Base-by-base conservation (phyloP, 1,140 invertebrate species). In the Rhyzopertha dominica region DNA sequence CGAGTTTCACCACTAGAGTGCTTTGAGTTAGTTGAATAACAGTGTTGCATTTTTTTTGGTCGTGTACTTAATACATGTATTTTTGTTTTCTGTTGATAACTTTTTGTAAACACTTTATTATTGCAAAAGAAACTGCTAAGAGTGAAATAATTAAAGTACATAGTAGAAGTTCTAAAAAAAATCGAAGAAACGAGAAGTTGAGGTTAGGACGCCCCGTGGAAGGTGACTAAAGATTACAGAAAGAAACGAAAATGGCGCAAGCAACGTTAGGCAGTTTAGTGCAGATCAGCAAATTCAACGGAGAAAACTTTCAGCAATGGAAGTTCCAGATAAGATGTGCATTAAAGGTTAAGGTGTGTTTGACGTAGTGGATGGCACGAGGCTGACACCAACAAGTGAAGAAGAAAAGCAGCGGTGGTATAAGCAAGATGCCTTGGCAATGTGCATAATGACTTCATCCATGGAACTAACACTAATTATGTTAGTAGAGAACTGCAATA, bases 301-400 rank as follows among this genome's bases (percentile, higher is more conserved):
- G 58, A 19, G 53, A 37, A 4, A 62, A 61, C 37, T 63, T 57
- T 32, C 53, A 54, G 1, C 62, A 64, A 28, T 66, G 57, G 61
- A 59, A 61, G 32, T 63, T 63, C 34, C 59, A 63, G 49, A 40
- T 63, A 7, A 62, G 59, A 14, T 65, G 61, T 52, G 56, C 58
- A 1, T 35, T 64, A 28, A 40, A 39, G 22, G 61, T 59, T 24
- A 65, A 59, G 44, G 59, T 47, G 12, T 59, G 41, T 22, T 41
- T 47, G 51, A 52, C 39, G 25, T 50, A 44, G 20, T 47, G 2
- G 24, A 39, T 29, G 51, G 57, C 45, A 50, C 44, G 47, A 43
- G 2, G 24, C 4, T 13, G 32, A 36, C 28, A 30, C 29, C 22
- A 35, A 16, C 8, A 8, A 46, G 17, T n/a, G 36, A 54, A 5